These are phyloP conservation scores for Ruditapes philippinarum DNA, from an alignment of 1,140 invertebrate genomes.

Conservation along the genomic window DNA sequence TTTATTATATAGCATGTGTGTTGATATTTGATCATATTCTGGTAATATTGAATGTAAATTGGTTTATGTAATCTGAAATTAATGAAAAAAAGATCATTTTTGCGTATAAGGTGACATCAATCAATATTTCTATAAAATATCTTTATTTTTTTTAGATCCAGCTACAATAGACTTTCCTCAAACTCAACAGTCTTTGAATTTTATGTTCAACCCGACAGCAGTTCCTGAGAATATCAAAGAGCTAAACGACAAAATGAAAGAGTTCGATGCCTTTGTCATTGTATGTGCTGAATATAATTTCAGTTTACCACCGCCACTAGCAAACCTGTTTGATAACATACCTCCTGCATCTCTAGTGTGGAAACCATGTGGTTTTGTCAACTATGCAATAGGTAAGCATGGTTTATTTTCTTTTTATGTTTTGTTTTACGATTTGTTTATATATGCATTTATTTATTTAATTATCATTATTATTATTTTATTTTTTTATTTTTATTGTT, in stretches of 20 bases:
- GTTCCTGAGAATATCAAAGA: constrained; percentile 15
- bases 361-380: constrained; percentile 39
- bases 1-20: too few species aligned
- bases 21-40: too few species aligned
- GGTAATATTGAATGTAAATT: too few species aligned
- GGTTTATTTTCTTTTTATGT: neutral
- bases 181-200: constrained; percentile 31
- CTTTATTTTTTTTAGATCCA: constrained; percentile 44
- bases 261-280: constrained; percentile 15
- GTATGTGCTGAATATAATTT: constrained; percentile 38
- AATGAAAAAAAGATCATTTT: too few species aligned
- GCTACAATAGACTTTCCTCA: neutral
- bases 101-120: too few species aligned
- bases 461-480: too few species aligned
- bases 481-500: too few species aligned
- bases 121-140: too few species aligned
- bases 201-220: constrained; percentile 4
- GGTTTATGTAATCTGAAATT: too few species aligned
- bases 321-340: constrained; percentile 29
- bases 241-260: constrained; percentile 14
- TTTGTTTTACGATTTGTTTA: too few species aligned
- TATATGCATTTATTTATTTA: too few species aligned
- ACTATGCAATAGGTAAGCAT: constrained; percentile 27
- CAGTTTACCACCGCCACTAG: neutral
- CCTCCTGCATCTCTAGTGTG: neutral